Evolutionary conservation across 2,797 vertebrate species (phyloP).

Genomic region (Agapornis canus): DNA sequence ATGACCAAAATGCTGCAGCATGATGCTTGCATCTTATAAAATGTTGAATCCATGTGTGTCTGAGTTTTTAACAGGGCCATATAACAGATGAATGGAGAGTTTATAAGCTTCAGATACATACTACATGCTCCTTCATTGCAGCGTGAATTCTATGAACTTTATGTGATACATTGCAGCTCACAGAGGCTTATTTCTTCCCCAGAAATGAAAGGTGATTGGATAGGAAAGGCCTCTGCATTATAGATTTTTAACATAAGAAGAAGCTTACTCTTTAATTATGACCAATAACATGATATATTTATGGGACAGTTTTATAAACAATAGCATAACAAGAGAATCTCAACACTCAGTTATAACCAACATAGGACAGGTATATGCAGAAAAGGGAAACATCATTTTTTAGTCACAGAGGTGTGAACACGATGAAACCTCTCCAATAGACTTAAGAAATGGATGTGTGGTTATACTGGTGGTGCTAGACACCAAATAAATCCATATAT

Average conservation of each 20-base stretch:
- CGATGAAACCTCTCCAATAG: neutral
- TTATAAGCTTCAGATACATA: neutral
- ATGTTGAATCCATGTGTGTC: neutral
- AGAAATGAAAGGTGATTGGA: neutral
- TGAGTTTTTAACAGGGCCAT: neutral
- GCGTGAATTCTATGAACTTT: neutral
- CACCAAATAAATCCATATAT: neutral
- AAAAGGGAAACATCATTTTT: neutral
- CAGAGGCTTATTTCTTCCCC: neutral
- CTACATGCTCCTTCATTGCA: accelerated
- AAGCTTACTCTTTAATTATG: neutral
- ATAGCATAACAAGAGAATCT: neutral
- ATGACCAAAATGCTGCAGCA: accelerated
- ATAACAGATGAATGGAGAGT: neutral
- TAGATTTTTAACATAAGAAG: neutral
- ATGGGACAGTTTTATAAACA: neutral
- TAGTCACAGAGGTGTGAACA: neutral
- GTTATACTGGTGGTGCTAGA: neutral
- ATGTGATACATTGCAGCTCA: neutral
- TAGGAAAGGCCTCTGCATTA: neutral
- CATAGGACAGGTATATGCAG: neutral
- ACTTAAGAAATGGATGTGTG: neutral
- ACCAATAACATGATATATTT: neutral
- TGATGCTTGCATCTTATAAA: neutral
- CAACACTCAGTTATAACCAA: neutral